Percentiles rank a stretch among this genome's conserved stretches.
Evolutionary conservation across 2,797 vertebrate species (phyloP).

Genomic region (Capromys pilorides): DNA sequence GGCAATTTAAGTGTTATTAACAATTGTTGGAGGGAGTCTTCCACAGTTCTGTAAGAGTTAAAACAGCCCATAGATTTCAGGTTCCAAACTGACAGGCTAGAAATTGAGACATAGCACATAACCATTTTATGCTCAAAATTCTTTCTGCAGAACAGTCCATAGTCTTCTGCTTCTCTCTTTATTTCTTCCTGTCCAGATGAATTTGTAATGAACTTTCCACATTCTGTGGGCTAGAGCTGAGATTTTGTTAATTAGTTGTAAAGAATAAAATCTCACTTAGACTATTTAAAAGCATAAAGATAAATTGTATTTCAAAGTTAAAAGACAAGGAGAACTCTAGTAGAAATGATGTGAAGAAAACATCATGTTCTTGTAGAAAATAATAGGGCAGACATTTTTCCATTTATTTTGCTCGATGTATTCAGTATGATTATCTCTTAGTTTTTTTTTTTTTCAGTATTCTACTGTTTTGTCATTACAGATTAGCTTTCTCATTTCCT

Average conservation of each 20-base stretch:
- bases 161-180: constrained; percentile 16
- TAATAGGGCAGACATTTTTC: neutral
- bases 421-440: neutral
- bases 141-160: neutral
- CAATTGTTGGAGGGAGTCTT: constrained; percentile 40
- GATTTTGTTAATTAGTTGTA: neutral
- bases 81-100: constrained; percentile 45
- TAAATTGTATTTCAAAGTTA: neutral
- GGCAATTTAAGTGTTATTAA: constrained; percentile 73
- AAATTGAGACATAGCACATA: neutral
- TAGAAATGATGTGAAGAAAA: constrained; percentile 20
- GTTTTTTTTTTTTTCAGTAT: neutral
- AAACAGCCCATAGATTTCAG: constrained; percentile 53
- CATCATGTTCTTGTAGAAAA: neutral
- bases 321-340: neutral
- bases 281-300: constrained; percentile 19
- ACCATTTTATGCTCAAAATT: constrained; percentile 47
- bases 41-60: constrained; percentile 11
- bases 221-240: neutral
- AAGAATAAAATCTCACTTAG: constrained; percentile 6
- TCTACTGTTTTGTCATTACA: constrained; percentile 5
- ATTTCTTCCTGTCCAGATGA: constrained; percentile 10
- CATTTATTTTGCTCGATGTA: neutral
- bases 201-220: constrained; percentile 35
- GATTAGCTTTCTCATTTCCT: constrained; percentile 5